Conservation (phyloP, 2,797 vertebrate species). For the Myotis myotis region DNA sequence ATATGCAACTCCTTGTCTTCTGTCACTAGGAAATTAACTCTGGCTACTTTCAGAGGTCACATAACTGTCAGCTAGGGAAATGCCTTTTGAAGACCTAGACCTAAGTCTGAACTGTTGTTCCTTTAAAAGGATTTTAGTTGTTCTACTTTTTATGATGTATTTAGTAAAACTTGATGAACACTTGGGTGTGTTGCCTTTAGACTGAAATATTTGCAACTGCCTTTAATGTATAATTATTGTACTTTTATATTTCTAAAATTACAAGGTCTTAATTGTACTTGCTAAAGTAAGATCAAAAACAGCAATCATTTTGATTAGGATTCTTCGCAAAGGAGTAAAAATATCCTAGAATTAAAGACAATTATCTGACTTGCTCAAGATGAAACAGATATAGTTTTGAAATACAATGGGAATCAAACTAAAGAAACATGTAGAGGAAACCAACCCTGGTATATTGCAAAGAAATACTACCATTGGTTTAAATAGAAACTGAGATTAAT, state of each 20-base stretch:
- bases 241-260: conserved; percentile 52
- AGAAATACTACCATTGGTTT: neutral
- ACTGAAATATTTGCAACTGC: conserved; percentile 7
- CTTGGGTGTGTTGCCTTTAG: neutral
- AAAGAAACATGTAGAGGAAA: neutral
- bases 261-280: conserved; percentile 39
- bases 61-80: neutral
- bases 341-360: neutral
- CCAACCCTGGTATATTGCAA: neutral
- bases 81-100: neutral
- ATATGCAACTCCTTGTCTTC: neutral
- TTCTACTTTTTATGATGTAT: neutral
- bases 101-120: neutral
- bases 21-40: neutral
- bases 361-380: conserved; percentile 9
- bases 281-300: conserved; percentile 15
- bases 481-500: conserved; percentile 6
- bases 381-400: neutral
- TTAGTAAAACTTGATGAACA: neutral
- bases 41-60: neutral
- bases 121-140: neutral
- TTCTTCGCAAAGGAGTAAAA: conserved; percentile 48
- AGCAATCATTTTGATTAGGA: conserved; percentile 36
- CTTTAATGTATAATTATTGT: conserved; percentile 8
- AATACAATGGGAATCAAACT: neutral